Conservation (phyloP, 2,797 vertebrate species). For the Cryptoblepharus egeriae region DNA sequence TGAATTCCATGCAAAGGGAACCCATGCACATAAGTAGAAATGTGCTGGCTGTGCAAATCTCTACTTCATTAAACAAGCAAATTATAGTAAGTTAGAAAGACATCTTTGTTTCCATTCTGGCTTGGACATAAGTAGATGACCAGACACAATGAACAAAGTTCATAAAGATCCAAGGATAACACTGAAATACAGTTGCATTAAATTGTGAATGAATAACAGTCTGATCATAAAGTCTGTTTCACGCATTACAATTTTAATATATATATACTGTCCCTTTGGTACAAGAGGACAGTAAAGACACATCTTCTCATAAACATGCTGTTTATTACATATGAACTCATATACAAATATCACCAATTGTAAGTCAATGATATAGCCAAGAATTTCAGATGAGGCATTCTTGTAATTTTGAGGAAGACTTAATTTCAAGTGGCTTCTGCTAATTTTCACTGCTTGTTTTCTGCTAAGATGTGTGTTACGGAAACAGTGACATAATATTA, state of each 20-base stretch:
- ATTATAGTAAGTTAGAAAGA: neutral
- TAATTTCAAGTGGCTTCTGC: neutral
- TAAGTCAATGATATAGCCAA: neutral
- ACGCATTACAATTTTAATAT: neutral
- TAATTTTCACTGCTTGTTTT: neutral
- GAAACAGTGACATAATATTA: no score
- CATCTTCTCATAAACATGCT: neutral
- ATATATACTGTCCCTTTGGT: neutral
- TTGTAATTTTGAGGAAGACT: neutral
- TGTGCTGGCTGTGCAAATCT: neutral
- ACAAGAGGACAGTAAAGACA: neutral
- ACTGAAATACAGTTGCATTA: neutral
- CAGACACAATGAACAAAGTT: neutral
- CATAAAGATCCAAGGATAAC: neutral
- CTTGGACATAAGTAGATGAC: neutral
- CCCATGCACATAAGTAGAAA: neutral
- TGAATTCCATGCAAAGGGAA: neutral
- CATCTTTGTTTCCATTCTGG: neutral
- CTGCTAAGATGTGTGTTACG: neutral
- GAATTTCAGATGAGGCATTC: neutral
- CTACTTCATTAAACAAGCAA: constrained; percentile 1
- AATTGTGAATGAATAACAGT: constrained; percentile 3
- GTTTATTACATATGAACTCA: neutral
- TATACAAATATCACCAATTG: neutral
- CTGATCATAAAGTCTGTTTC: neutral